Percentiles rank a stretch among this genome's conserved stretches.
Conservation (phyloP, 1,140 invertebrate genomes). For the Caenorhabditis briggsae region DNA sequence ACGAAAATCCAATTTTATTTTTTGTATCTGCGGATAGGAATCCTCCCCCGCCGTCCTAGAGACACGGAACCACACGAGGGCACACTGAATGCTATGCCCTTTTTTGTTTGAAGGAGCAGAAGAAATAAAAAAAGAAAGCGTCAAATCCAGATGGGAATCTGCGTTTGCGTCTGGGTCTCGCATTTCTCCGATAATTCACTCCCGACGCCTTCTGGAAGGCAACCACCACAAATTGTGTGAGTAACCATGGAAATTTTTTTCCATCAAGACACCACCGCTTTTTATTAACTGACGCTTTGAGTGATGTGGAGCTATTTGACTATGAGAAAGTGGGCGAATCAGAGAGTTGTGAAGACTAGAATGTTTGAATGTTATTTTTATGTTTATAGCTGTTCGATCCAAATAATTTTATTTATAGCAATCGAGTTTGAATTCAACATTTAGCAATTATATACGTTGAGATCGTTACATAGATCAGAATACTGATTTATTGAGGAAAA, state of each 20-base stretch:
- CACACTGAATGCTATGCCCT: neutral
- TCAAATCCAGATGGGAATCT: slow-evolving; percentile 29
- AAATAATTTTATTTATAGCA: no score
- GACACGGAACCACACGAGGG: no score
- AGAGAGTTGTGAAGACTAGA: no score
- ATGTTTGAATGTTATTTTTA: no score
- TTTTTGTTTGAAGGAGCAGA: neutral
- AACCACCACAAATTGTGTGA: slow-evolving; percentile 40
- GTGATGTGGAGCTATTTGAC: no score
- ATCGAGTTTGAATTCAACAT: no score
- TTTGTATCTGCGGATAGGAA: neutral
- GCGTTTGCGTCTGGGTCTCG: neutral
- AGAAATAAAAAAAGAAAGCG: slow-evolving; percentile 24
- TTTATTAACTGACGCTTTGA: neutral
- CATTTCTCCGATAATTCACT: no score
- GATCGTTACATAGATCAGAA: no score
- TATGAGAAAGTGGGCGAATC: no score
- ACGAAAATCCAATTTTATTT: neutral
- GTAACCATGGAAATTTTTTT: slow-evolving; percentile 52
- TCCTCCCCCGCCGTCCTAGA: neutral
- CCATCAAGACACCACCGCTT: slow-evolving; percentile 2
- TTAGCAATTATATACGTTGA: no score
- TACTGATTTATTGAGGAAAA: neutral
- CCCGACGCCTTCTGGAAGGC: neutral
- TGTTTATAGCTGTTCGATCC: no score